Base-by-base conservation (phyloP, 2,113 vertebrate genomes). In the Lamprotornis superbus region DNA sequence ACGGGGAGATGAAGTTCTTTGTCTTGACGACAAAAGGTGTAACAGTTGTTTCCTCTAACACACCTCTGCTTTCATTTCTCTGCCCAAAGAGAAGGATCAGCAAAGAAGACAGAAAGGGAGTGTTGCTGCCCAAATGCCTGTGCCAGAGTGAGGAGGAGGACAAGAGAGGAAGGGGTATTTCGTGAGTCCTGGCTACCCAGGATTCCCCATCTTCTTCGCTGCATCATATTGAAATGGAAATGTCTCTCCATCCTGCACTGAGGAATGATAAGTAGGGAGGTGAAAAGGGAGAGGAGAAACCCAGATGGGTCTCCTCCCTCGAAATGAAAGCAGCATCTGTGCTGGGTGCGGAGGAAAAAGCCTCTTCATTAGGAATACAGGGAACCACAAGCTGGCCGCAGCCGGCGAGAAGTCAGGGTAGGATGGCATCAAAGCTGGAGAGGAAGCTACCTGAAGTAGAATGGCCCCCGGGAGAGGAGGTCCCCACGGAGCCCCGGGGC, bases 11-110 rank as follows among this genome's bases (percentile, higher is more conserved):
- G 86, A 83, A 95, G 89, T 95, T 96, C 97, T 97, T 97, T 97
- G 97, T 97, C 94, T 97, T 35, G 79, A 55, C 80, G 94, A 96
- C 89, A 95, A 96, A 96, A 96, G 96, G 95, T 96, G 95, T 94
- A 95, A 94, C 95, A 95, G 90, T 94, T 94, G 94, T 95, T 87
- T 91, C 69, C 83, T 69, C 86, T 24, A 3, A 24, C 49, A 31
- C 88, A 24, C 27, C 64, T 89, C 73, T 7, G 42, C 79, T 81
- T 57, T 47, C 49, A 8, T 65, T 49, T 30, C 81, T 44, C 53
- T 27, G 60, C 10, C 68, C 67, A 39, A 61, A 63, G 42, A 93
- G 84, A 60, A n/a, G 18, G 30, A n/a, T 20, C 30, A 24, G 63
- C 39, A 73, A n/a, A 46, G 55, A 40, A 44, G 23, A 33, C 8